These are phyloP conservation scores for Psittacula cyanocephala DNA, from an alignment of 2,113 vertebrate species.

Conservation along the genomic window DNA sequence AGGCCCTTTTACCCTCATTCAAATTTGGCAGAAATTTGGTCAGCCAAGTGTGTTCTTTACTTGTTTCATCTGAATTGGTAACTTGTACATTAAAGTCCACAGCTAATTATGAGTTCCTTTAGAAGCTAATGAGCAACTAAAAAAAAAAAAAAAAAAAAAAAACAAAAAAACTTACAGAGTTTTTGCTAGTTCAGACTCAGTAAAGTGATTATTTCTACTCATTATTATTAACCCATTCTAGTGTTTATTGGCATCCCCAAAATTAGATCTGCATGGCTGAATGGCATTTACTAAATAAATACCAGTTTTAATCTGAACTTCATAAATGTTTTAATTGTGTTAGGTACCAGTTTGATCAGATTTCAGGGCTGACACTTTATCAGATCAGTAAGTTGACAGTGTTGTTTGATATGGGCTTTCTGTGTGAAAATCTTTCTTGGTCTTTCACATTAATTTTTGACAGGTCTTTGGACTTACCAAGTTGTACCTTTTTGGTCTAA, in stretches of 20 bases:
- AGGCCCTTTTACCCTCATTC: not conserved
- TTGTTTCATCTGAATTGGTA: not conserved
- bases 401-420: not conserved
- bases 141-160: not conserved
- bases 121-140: not conserved
- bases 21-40: not conserved
- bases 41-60: not conserved
- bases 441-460: not conserved
- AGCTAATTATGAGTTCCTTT: not conserved
- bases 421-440: not conserved
- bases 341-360: not conserved
- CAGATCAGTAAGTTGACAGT: not conserved
- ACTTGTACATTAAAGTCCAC: not conserved
- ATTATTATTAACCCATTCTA: not conserved
- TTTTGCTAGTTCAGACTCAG: not conserved
- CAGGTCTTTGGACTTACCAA: not conserved
- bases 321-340: not conserved
- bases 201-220: not conserved
- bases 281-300: not conserved
- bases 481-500: not conserved
- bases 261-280: not conserved
- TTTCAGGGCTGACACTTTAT: not conserved
- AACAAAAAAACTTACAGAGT: not conserved
- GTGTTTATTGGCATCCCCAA: not conserved
- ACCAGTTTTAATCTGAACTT: not conserved